Base-by-base conservation (phyloP, 2,797 vertebrate genomes). In the Spizella passerina region DNA sequence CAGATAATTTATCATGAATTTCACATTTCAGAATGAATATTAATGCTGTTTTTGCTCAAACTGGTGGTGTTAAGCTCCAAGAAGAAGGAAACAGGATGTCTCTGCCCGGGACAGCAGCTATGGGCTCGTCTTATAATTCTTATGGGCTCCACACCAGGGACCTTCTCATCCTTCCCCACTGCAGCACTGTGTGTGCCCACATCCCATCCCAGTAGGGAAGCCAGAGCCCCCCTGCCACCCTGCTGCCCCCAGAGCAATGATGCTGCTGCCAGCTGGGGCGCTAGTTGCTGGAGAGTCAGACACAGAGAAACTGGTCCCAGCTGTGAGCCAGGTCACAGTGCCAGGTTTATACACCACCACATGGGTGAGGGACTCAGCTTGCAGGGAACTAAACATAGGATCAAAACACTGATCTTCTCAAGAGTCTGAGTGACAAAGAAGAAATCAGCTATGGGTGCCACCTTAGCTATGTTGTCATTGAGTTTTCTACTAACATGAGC, bases 191-290 rank as follows among this genome's bases (percentile, higher is more conserved):
- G 9, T 32, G 10, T 29, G 34, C 36, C 41, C 44, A 49, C 17
- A 49, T 34, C 60, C 30, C 30, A 65, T 4, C 36, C 43, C 49
- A 30, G 13, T 1, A 36, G 60, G 19, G 20, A 68, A 20, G n/a
- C 22, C 52, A 57, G 44, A 38, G 29, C 2, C 11, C 10, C 2
- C 3, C 12, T 43, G 26, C 26, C 53, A 82, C 8, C 6, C 19
- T 0, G 0, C 27, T 73, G 27, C 14, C 38, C 19, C 14, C 1
- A 1, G 7, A 30, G 15, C 19, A 52, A 17, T 8, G 15, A 1
- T 16, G 29, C 9, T 68, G 66, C 18, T 34, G 10, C 39, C 21
- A 38, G 41, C 11, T 61, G 38, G 6, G 39, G 24, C 29, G n/a
- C n/a, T n/a, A n/a, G n/a, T n/a, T 36, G 60, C n/a, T 85, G 76